Base-by-base conservation (phyloP, 37 sponge, comb jelly and placozoan genomes). In the Mnemiopsis leidyi region DNA sequence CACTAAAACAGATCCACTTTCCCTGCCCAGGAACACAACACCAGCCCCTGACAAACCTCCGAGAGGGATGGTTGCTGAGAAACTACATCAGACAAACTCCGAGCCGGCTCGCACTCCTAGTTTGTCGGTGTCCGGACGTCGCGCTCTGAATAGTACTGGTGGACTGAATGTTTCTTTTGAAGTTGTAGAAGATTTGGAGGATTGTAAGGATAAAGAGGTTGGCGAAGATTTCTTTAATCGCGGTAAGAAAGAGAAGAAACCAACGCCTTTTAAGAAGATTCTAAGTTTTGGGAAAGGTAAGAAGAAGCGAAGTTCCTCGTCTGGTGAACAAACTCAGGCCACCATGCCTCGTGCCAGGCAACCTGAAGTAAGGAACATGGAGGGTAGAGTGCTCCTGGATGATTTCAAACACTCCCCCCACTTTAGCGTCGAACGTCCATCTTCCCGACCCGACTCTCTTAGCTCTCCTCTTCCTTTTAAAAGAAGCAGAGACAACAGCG, bases 221-320 rank as follows among this genome's bases (percentile, higher is more conserved):
- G 90, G 90, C 61, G 39, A 36, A 33, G 90, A 85, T 23, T 85
- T 85, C 90, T 85, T 85, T 61, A 23, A 3, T 23, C 9, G 48
- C 18, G 90, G 90, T 0, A 85, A 85, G 61, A 85, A 85, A 26
- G 79, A 77, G 0, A 85, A 85, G 90, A 85, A 85, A 26, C 35
- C 23, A 13, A 32, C 61, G 24, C 24, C 36, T 3, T 85, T 85
- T 29, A 85, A 85, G 61, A 38, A 40, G 61, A 85, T 85, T n/a
- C 48, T 85, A n/a, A 85, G 90, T 39, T 85, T 85, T 33, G 90
- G 90, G n/a, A 85, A 40, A 29, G 90, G 90, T 18, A 85, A 40
- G 90, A 85, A 85, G 48, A 85, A 85, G 90, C 39, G 90, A 1
- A 85, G 90, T 39, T 37, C 35, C n/a, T 85, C 90, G 1, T 77